A percentile compares a stretch with the other conserved stretches of the same genome.
Conservation (phyloP, 2,113 vertebrate genomes). For the Microcebus murinus region DNA sequence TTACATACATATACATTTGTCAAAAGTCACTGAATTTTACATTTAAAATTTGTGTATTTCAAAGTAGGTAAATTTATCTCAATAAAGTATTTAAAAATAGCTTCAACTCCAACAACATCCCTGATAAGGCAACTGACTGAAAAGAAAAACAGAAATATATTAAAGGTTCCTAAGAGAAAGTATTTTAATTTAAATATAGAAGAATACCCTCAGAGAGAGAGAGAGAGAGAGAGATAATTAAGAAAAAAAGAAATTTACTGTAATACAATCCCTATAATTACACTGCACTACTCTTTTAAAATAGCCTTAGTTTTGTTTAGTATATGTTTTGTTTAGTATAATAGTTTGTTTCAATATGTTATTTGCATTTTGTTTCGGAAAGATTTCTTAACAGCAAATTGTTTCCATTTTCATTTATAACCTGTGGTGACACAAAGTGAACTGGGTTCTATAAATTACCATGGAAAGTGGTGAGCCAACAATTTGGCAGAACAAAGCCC, state of each 20-base stretch:
- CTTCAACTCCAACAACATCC: neutral
- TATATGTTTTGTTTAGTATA: no score
- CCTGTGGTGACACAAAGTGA: slow-evolving; percentile 63
- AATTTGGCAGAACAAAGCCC: slow-evolving; percentile 21
- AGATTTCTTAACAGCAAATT: slow-evolving; percentile 71
- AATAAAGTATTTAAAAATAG: slow-evolving; percentile 35
- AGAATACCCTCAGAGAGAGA: neutral
- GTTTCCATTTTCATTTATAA: slow-evolving; percentile 73
- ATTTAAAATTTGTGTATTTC: neutral
- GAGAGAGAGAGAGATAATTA: neutral
- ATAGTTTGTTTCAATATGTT: slow-evolving; percentile 40
- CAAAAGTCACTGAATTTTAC: neutral
- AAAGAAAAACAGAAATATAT: slow-evolving; percentile 2
- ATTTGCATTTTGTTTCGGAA: slow-evolving; percentile 71
- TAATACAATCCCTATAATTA: slow-evolving; percentile 47
- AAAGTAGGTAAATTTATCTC: neutral
- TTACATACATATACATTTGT: neutral
- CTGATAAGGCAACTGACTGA: neutral
- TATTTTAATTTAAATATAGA: slow-evolving; percentile 58
- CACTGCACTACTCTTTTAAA: slow-evolving; percentile 54
- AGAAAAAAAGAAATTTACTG: neutral
- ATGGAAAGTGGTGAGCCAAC: slow-evolving; percentile 32
- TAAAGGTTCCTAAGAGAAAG: neutral
- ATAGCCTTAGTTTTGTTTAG: neutral
- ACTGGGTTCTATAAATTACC: neutral